These are phyloP conservation scores for Matsumurasca onukii DNA, from an alignment of 1,140 invertebrate genomes.

Conservation along the genomic window DNA sequence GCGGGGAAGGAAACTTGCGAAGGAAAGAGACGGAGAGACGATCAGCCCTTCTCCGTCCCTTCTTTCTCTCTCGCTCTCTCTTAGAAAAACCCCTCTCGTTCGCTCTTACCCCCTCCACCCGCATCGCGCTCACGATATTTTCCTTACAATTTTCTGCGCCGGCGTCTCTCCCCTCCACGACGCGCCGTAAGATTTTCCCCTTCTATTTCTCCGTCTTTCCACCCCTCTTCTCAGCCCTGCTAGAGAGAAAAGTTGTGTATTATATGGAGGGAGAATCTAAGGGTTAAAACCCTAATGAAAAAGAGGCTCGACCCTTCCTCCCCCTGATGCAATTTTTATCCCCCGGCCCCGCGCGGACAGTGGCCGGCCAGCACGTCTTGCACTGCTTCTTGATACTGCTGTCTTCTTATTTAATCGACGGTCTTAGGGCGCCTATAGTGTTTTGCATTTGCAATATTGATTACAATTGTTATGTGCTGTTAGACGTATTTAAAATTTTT, in stretches of 20 bases:
- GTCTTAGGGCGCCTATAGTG: too few relatives aligned
- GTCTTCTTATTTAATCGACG: too few relatives aligned
- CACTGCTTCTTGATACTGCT: too few relatives aligned
- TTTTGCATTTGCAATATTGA: too few relatives aligned
- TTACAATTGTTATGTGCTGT: too few relatives aligned
- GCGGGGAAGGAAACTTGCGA: slow-evolving; percentile 29
- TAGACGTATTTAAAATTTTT: too few relatives aligned
- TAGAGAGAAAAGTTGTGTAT: slow-evolving; percentile 26
- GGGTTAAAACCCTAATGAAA: slow-evolving; percentile 30
- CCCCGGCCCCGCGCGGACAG: neutral
- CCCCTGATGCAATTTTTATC: slow-evolving; percentile 1
- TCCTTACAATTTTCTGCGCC: slow-evolving; percentile 44
- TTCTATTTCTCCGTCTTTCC: slow-evolving; percentile 36
- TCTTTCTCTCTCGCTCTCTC: slow-evolving; percentile 36
- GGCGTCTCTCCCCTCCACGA: slow-evolving; percentile 40
- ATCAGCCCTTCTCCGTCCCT: slow-evolving; percentile 31
- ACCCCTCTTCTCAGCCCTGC: slow-evolving; percentile 33
- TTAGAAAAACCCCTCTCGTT: slow-evolving; percentile 40
- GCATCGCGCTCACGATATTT: slow-evolving; percentile 36
- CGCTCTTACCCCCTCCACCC: slow-evolving; percentile 31
- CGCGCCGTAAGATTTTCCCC: slow-evolving; percentile 36
- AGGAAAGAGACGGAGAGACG: slow-evolving; percentile 27
- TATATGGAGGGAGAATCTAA: slow-evolving; percentile 30
- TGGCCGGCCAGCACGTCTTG: neutral
- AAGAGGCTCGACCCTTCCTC: slow-evolving; percentile 29